Base-by-base conservation (phyloP, 2,797 vertebrate species). In the Yasuhikotakia modesta region DNA sequence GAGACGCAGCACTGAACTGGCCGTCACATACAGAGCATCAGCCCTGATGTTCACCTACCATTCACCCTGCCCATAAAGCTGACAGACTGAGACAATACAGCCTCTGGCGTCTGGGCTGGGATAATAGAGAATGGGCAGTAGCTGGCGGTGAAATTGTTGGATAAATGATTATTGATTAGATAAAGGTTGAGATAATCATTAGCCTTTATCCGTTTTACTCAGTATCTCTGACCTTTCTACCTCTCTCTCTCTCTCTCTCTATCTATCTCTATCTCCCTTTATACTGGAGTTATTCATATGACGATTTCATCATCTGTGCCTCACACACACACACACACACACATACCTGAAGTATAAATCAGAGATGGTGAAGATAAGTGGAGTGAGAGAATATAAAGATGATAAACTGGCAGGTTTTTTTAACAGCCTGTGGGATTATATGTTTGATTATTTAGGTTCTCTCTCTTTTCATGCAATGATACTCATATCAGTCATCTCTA, bases 171-270 rank as follows among this genome's bases (percentile, higher is more conserved):
- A 94, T 94, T 94, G 93, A 94, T 94, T 92, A 91, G 92, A 87
- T 92, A 94, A 94, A 93, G 93, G 93, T 94, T 94, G 92, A 93
- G 92, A 91, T 94, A 92, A 94, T 94, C 93, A 94, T 94, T 93
- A 93, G 93, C 91, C 92, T 93, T 94, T 92, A 93, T 93, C 91
- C 90, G 90, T 93, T 94, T 93, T 91, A 93, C 91, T 79, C 89
- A 92, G 91, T 92, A 90, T 88, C 86, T 27, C 63, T 94, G 92
- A 94, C 93, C 93, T 94, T 94, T 93, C 83, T 86, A 87, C 84
- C 83, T 73, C 79, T 76, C 67, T 81, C 60, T 50, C 85, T n/a
- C n/a, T n/a, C n/a, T n/a, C 93, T 94, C 93, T 93, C 83, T 86
- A 87, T 84, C 83, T 73, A 78, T 76, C 67, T 81, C 60, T 50